Conservation (phyloP, 2,888 invertebrate species). For the Junonia oenone region DNA sequence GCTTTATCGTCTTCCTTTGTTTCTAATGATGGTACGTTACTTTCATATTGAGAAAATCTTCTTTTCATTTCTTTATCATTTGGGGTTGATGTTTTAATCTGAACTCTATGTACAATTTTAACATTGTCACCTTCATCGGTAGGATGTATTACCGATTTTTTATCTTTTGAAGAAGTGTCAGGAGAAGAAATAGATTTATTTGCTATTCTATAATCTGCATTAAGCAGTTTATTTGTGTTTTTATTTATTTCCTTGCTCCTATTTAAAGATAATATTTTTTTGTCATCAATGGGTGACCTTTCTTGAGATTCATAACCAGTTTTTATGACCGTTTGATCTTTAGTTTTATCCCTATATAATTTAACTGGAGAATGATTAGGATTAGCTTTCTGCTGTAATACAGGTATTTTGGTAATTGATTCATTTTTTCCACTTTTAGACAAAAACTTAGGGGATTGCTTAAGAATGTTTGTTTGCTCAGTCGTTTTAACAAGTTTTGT, state of each 20-base stretch:
- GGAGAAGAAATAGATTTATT: neutral
- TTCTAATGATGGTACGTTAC: slow-evolving; percentile 20
- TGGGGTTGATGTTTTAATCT: slow-evolving; percentile 48
- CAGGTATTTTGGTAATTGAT: slow-evolving; percentile 9
- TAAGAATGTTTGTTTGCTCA: neutral
- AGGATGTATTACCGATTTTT: neutral
- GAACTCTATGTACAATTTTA: slow-evolving; percentile 38
- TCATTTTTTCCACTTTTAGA: slow-evolving; percentile 2
- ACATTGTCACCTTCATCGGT: slow-evolving; percentile 14
- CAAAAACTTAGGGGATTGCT: neutral
- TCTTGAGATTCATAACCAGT: neutral
- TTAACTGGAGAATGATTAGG: slow-evolving; percentile 6
- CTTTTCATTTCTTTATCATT: slow-evolving; percentile 30
- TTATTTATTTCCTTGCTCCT: neutral
- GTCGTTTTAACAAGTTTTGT: neutral
- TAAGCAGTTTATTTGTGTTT: neutral
- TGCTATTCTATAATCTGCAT: slow-evolving; percentile 14
- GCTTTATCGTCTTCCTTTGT: neutral
- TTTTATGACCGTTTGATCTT: neutral
- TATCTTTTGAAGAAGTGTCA: neutral
- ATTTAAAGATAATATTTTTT: neutral
- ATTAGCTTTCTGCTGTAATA: slow-evolving; percentile 9
- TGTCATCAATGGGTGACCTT: neutral
- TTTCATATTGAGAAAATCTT: slow-evolving; percentile 7
- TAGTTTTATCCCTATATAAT: slow-evolving; percentile 1